Percentiles rank a stretch among this genome's conserved stretches.
These are phyloP conservation scores for Spea hammondii DNA, from an alignment of 2,797 vertebrate genomes.

Conservation along the genomic window DNA sequence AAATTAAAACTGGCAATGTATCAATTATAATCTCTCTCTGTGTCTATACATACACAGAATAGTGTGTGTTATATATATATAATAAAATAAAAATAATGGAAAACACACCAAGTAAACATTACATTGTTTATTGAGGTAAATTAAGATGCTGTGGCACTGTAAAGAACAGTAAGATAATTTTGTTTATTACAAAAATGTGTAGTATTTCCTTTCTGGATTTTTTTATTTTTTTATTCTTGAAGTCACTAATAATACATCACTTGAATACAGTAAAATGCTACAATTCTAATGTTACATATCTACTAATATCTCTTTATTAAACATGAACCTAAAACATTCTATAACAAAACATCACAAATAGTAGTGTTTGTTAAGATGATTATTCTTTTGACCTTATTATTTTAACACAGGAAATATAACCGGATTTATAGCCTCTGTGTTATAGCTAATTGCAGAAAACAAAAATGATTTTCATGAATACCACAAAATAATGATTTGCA, in stretches of 20 bases:
- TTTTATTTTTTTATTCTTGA: background rate
- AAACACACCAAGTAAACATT: constrained; percentile 1
- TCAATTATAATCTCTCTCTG: too few species aligned
- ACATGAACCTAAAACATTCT: background rate
- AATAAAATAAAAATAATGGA: background rate
- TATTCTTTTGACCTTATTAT: background rate
- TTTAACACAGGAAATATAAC: background rate
- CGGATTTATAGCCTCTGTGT: too few species aligned
- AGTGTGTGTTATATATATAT: too few species aligned
- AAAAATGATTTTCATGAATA: background rate
- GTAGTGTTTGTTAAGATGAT: background rate
- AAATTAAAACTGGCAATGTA: too few species aligned
- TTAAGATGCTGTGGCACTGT: background rate
- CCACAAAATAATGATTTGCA: background rate
- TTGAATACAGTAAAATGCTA: background rate
- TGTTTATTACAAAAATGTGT: background rate
- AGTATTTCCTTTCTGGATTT: background rate
- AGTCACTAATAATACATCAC: background rate
- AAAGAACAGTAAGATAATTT: background rate
- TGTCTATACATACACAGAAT: too few species aligned
- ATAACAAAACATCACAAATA: background rate
- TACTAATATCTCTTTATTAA: background rate
- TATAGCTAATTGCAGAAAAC: background rate
- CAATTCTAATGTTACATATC: background rate
- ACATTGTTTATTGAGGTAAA: constrained; percentile 25